Evolutionary conservation across 2,888 invertebrate species (phyloP).

Genomic region (Phalera bucephala): DNA sequence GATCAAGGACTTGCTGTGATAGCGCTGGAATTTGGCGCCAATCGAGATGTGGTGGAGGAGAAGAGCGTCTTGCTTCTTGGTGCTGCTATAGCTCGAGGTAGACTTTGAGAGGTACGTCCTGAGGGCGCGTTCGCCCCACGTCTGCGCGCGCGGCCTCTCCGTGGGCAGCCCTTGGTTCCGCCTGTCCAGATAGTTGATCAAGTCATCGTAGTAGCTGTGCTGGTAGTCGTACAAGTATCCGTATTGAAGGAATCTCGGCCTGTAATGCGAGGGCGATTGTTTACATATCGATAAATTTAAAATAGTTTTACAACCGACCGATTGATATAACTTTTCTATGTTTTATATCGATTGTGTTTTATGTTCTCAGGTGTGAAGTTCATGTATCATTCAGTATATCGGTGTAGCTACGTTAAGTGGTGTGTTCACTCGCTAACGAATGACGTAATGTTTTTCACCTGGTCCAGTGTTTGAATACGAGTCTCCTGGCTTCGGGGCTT

Average conservation of each 20-base stretch:
- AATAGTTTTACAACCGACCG: neutral
- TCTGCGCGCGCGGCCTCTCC: constrained; percentile 90
- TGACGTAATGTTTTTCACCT: constrained; percentile 68
- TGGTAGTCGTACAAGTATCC: constrained; percentile 92
- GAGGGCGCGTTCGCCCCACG: constrained; percentile 92
- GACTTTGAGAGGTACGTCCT: constrained; percentile 87
- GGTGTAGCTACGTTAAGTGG: neutral
- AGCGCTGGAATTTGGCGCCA: constrained; percentile 87
- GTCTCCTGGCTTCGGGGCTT: constrained; percentile 85
- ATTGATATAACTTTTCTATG: neutral
- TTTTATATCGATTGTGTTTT: neutral
- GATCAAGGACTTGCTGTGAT: constrained; percentile 89
- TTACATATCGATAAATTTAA: constrained; percentile 4
- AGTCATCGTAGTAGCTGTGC: constrained; percentile 93
- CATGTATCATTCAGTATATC: neutral
- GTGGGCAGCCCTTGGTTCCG: constrained; percentile 86
- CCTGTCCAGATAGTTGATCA: constrained; percentile 91
- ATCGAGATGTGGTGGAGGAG: constrained; percentile 85
- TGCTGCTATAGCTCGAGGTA: constrained; percentile 86
- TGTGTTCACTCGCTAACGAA: neutral
- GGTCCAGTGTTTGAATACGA: constrained; percentile 92
- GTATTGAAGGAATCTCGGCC: constrained; percentile 92
- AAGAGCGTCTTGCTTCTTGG: constrained; percentile 82
- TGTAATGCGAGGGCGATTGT: constrained; percentile 51
- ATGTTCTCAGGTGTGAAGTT: constrained; percentile 1